A percentile compares a stretch with the other conserved stretches of the same genome.
phyloP scores from a whole-genome alignment of 1,140 invertebrate species.

The Drosophila nigromelanica region DNA sequence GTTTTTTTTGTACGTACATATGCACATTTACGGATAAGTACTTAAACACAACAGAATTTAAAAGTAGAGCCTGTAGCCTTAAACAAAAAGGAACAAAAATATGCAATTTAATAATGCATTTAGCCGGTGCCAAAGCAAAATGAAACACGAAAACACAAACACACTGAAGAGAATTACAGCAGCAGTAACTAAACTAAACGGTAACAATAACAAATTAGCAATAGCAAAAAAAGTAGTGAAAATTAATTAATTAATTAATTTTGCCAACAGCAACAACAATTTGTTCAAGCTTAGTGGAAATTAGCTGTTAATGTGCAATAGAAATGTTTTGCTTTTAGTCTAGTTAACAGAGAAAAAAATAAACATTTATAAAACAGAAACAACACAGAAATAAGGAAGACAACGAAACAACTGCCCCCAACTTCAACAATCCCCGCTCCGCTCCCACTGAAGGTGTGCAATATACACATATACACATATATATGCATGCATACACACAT shows the following conservation, averaged over 20 bases:
- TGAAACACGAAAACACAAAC: conserved; percentile 21
- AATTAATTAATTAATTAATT: conserved; percentile 31
- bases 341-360: conserved; percentile 40
- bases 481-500: conserved; percentile 17
- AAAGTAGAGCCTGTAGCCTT: conserved; percentile 15
- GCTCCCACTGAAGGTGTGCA: conserved; percentile 11
- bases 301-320: conserved; percentile 62
- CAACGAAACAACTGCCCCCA: conserved; percentile 23
- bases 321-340: conserved; percentile 66
- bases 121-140: conserved; percentile 41
- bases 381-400: conserved; percentile 34
- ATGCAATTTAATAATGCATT: conserved; percentile 22
- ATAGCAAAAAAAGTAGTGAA: conserved; percentile 39
- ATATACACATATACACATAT: conserved; percentile 20
- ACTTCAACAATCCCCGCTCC: background rate
- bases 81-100: conserved; percentile 2
- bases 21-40: conserved; percentile 18
- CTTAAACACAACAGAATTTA: conserved; percentile 22
- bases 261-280: conserved; percentile 38
- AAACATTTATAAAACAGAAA: background rate
- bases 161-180: conserved; percentile 4
- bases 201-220: conserved; percentile 44
- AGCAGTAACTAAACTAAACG: conserved; percentile 43
- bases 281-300: conserved; percentile 58
- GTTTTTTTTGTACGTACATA: background rate